Percentiles rank a stretch among this genome's conserved stretches.
These are phyloP conservation scores for Pardosa pseudoannulata DNA, from an alignment of 2,888 invertebrate genomes.

Conservation along the genomic window DNA sequence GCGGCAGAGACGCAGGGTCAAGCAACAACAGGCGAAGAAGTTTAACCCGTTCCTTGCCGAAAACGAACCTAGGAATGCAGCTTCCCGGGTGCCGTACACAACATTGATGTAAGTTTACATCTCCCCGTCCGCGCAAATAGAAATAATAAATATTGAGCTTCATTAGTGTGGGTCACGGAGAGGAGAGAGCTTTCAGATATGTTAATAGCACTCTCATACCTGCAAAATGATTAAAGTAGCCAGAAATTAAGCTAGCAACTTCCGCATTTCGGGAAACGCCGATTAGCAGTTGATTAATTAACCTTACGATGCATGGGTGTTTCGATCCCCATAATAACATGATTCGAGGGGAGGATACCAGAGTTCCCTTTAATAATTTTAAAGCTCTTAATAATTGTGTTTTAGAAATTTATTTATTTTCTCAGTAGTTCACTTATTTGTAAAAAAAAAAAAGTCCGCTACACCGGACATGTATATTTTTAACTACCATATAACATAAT, in stretches of 20 bases:
- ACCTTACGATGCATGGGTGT: too few species aligned
- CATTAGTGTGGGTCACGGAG: slow-evolving; percentile 6
- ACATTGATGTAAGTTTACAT: slow-evolving; percentile 2
- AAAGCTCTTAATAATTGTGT: too few species aligned
- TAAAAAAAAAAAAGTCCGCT: too few species aligned
- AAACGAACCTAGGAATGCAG: slow-evolving; percentile 45
- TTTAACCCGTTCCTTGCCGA: slow-evolving; percentile 54
- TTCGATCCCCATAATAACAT: too few species aligned
- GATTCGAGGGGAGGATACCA: too few species aligned
- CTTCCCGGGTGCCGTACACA: slow-evolving; percentile 7
- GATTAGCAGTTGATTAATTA: too few species aligned
- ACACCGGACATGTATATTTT: too few species aligned
- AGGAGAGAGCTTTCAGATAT: not conserved
- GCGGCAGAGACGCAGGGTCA: slow-evolving; percentile 11
- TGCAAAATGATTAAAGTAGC: not conserved
- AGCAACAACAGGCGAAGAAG: slow-evolving; percentile 35
- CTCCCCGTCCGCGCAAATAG: not conserved
- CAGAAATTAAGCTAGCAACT: not conserved
- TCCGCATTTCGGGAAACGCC: not conserved
- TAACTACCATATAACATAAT: too few species aligned
- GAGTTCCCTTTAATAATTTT: too few species aligned
- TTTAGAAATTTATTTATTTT: too few species aligned
- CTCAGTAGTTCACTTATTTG: too few species aligned
- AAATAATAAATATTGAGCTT: slow-evolving; percentile 10
- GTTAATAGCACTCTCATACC: too few species aligned